Base-by-base conservation (phyloP, 2,888 invertebrate genomes). In the Miltochrista miniata region DNA sequence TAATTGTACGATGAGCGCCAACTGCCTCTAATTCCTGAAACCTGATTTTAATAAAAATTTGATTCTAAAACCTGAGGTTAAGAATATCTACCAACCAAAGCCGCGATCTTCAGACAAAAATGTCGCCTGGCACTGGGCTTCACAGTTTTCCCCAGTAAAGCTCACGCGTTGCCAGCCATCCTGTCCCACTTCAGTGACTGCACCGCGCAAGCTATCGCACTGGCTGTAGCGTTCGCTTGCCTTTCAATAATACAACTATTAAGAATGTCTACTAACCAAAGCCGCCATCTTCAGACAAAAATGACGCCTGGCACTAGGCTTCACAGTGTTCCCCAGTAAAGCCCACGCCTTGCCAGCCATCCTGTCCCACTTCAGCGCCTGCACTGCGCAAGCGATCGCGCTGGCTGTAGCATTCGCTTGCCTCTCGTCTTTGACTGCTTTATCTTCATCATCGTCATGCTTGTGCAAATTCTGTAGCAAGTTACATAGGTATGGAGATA, bases 121-220 rank as follows among this genome's bases (percentile, higher is more conserved):
- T 70, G 37, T 4, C 85, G 73, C 15, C 87, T 76, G 0, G 81
- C 80, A 35, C 64, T 77, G 0, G 87, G 83, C 29, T 69, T 68
- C 9, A 83, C 83, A 0, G 79, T 64, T 1, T 61, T 72, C 0
- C 83, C 67, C 2, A 90, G 73, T 24, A 85, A 54, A 0, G 76
- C 79, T 90, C 90, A 90, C 0, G 89, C 89, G 2, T 75, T 70
- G 3, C 79, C 81, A 0, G 85, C 82, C 1, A 75, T 68, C 0
- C 88, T 67, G 66, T 90, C 91, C 52, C 73, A 78, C 45, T 79
- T 80, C 3, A 91, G 71, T 0, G 90, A 90, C 46, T 86, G 81
- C 0, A 79, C 67, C 0, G 83, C 83, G 56, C 87, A 87, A 1
- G 84, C 82, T 3, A 56, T 59, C 0, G 86, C 85, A 49, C 71